Percentiles rank a stretch among this genome's conserved stretches.
These are phyloP conservation scores for Deroplatys truncata DNA, from an alignment of 2,888 invertebrate genomes.

Conservation along the genomic window DNA sequence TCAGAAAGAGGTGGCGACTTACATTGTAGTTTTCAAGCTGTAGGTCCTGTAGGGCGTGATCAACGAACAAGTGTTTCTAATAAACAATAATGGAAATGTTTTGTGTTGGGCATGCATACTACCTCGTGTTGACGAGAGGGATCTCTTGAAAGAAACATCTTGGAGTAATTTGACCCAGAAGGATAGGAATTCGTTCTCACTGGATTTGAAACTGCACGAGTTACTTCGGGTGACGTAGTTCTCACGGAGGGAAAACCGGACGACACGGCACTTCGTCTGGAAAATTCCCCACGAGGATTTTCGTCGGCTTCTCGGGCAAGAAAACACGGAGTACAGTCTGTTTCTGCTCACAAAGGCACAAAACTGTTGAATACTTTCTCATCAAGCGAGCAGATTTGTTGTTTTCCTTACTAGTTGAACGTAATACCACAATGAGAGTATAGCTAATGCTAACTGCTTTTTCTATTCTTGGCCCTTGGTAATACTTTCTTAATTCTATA, in stretches of 20 bases:
- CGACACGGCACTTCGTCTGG: background rate
- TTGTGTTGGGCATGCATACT: too few relatives aligned
- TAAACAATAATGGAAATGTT: too few relatives aligned
- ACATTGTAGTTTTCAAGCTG: too few relatives aligned
- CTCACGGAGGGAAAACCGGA: background rate
- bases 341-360: background rate
- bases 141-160: background rate
- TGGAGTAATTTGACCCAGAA: background rate
- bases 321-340: background rate
- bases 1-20: too few relatives aligned
- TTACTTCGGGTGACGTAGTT: background rate
- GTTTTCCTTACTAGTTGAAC: too few relatives aligned
- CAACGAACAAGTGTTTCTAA: too few relatives aligned
- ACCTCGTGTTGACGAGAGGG: too few relatives aligned
- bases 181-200: background rate
- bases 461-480: too few relatives aligned
- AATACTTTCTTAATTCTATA: too few relatives aligned
- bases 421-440: too few relatives aligned
- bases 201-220: background rate
- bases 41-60: too few relatives aligned
- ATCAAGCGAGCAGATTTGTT: background rate
- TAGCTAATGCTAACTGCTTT: too few relatives aligned
- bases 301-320: background rate
- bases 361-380: background rate
- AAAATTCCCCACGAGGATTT: background rate